These are phyloP conservation scores for Platalea minor DNA, from an alignment of 2,797 vertebrate species.

Conservation along the genomic window DNA sequence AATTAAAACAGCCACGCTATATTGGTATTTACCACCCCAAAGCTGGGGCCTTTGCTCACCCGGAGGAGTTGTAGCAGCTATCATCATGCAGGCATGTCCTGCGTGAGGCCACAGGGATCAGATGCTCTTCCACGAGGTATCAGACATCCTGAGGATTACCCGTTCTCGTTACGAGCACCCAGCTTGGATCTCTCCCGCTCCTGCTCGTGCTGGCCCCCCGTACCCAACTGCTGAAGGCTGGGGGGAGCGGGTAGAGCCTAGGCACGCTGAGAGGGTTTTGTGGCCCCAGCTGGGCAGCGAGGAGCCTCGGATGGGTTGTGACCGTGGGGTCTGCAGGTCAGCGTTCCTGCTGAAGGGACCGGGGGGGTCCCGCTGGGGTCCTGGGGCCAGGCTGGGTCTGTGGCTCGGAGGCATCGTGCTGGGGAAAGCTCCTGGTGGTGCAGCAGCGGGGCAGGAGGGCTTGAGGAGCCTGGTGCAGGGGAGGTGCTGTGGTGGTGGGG, in stretches of 20 bases:
- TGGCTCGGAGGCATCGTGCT: not conserved
- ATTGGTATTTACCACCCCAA: not conserved
- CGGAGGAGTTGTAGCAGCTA: not conserved
- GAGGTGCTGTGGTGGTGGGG: not conserved
- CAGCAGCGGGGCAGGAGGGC: not conserved
- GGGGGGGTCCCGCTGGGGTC: not conserved
- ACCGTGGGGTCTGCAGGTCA: not conserved
- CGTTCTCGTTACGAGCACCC: not conserved
- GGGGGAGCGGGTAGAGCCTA: not conserved
- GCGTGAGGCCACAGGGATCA: not conserved
- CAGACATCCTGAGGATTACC: not conserved
- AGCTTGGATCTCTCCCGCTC: not conserved
- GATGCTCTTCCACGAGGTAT: not conserved
- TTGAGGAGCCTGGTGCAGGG: not conserved
- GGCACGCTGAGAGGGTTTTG: not conserved
- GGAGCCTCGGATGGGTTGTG: not conserved
- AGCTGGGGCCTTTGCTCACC: not conserved
- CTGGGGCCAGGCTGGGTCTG: not conserved
- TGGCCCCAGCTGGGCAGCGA: not conserved
- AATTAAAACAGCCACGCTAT: not conserved
- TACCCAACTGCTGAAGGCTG: not conserved
- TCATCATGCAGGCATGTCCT: not conserved
- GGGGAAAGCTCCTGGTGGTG: not conserved
- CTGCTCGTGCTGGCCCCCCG: accelerated
- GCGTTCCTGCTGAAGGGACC: not conserved